phyloP scores from a whole-genome alignment of 1,140 invertebrate genomes.

The Cherax destructor region DNA sequence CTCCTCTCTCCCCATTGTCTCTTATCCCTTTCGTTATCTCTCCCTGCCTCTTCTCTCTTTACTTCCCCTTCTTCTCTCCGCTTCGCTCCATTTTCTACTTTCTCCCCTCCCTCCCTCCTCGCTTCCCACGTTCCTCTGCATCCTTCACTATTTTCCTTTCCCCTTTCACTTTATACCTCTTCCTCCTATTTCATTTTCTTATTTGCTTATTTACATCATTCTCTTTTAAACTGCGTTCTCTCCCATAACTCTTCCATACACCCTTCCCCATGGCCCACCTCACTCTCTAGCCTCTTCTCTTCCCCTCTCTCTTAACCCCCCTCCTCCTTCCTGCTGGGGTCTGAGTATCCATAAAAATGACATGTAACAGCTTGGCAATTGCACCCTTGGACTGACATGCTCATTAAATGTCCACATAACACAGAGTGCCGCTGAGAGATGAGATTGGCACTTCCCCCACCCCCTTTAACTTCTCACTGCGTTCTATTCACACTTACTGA shows the following conservation, averaged over 20 bases:
- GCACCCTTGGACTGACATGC: conserved; percentile 60
- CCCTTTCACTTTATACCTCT: not conserved
- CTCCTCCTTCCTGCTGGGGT: not conserved
- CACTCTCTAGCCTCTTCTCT: too few species aligned
- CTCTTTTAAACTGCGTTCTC: too few species aligned
- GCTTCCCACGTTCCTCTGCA: not conserved
- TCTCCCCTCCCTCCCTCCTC: too few species aligned
- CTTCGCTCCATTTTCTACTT: too few species aligned
- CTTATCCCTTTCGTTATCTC: not conserved
- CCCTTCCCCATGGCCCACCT: too few species aligned
- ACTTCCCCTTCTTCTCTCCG: not conserved
- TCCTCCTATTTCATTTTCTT: too few species aligned
- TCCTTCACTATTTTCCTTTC: not conserved
- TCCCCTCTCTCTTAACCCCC: not conserved
- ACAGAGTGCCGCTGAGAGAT: conserved; percentile 47
- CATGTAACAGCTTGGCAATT: conserved; percentile 63
- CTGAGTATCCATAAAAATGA: conserved; percentile 65
- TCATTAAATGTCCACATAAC: conserved; percentile 61
- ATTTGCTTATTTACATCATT: too few species aligned
- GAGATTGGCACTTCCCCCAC: conserved; percentile 50
- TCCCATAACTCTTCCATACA: too few species aligned
- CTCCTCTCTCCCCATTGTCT: too few species aligned
- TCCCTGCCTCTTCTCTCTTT: not conserved
- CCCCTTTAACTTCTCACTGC: conserved; percentile 36
- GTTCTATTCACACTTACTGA: conserved; percentile 41